Conservation (phyloP, 2,113 vertebrate species). For the Plestiodon gilberti region DNA sequence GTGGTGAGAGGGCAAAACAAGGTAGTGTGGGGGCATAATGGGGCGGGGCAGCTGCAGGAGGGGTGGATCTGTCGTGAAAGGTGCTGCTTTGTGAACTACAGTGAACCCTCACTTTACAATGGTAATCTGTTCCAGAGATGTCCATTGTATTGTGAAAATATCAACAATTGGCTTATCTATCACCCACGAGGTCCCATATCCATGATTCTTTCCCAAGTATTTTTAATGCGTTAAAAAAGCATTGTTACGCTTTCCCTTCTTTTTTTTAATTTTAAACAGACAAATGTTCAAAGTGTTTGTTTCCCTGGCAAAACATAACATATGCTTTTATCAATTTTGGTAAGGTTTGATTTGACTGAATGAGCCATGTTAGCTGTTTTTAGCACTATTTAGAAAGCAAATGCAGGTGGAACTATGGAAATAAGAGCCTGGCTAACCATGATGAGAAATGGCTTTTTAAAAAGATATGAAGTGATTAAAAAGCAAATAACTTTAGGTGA, state of each 20-base stretch:
- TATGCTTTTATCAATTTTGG: neutral
- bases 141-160: too few species aligned
- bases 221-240: slow-evolving; percentile 8
- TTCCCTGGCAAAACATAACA: slow-evolving; percentile 14
- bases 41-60: too few species aligned
- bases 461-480: neutral
- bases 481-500: slow-evolving; percentile 5
- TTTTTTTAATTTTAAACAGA: slow-evolving; percentile 27
- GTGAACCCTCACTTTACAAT: too few species aligned
- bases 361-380: slow-evolving; percentile 8
- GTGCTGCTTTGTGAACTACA: too few species aligned
- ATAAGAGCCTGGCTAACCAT: neutral
- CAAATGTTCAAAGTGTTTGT: neutral
- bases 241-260: neutral
- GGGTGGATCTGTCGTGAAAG: too few species aligned
- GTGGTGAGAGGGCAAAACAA: too few species aligned
- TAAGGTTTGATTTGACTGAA: slow-evolving; percentile 2
- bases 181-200: too few species aligned
- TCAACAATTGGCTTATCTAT: too few species aligned
- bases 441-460: neutral
- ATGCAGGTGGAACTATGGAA: neutral
- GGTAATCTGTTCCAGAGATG: too few species aligned
- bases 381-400: slow-evolving; percentile 6
- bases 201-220: slow-evolving; percentile 14
- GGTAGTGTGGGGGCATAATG: too few species aligned